Evolutionary conservation across 2,797 vertebrate genomes (phyloP), one percentile per base, ranked within the genome.

Genomic region (Rhinella marina): DNA sequence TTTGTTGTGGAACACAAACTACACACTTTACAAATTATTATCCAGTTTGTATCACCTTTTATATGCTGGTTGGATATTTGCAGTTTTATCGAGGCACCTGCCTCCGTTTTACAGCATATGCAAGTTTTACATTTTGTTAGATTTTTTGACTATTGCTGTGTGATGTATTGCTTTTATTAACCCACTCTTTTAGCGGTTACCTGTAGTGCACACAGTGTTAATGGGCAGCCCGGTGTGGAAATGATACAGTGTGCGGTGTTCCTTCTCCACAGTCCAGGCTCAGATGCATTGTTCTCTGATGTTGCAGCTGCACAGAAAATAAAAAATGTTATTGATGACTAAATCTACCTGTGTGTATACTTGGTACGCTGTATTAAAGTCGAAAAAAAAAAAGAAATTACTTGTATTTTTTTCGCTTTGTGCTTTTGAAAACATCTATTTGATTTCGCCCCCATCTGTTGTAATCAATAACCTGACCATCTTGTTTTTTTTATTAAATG

Each of bases 401-500:
- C 97, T 98, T 99, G 97, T 98, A 97, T 99, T 98, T 98, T 98
- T 96, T 98, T 98, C 96, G 94, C 95, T 96, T 95, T 94, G 95
- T 96, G 93, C 96, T 95, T 87, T 96, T 96, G 95, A 97, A 97
- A 97, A 97, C 97, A 97, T 98, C 98, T 96, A 97, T 97, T 97
- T 96, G 95, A 98, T 97, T 98, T 96, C 94, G 96, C 95, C 96
- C 96, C 96, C 97, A 96, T 99, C 97, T 97, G 97, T 97, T 97
- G 97, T 97, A 98, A 99, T 99, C 98, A 99, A 99, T 99, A 99
- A 99, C 96, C 93, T 95, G 95, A 97, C 97, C 97, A 96, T 98
- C 97, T 98, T 99, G 97, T 97, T 98, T 98, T 98, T 86, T 98
- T 99, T 98, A 99, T 99, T 98, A 98, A 99, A 98, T 95, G 97